Evolutionary conservation across 1,140 invertebrate species (phyloP), one percentile per base, ranked within the genome.

Genomic region (Battus philenor): DNA sequence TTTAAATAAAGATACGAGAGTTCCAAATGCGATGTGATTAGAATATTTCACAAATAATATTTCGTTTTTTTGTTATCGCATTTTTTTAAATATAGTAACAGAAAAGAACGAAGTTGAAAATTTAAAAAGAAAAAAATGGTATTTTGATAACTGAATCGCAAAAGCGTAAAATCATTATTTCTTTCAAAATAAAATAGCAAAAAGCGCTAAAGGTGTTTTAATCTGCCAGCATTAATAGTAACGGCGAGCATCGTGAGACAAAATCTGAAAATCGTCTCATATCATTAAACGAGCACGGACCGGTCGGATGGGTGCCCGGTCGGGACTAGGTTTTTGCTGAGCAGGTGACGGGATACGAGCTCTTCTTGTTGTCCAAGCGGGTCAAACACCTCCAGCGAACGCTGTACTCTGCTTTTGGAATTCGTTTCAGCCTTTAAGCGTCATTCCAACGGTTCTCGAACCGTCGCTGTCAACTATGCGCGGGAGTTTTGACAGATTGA

Each of bases 301-400:
- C 55, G 55, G 55, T 48, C 43, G 10, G 41, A 17, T 29, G 12
- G 22, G 33, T 34, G 20, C 33, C 13, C 5, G 4, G 38, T 4
- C 16, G 17, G 16, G 24, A 45, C 30, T 32, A 15, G 48, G 50
- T 59, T 59, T 59, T 59, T 59, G 50, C 52, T 15, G 43, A 30
- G 55, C 55, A 59, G 55, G 55, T 59, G 55, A 48, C 55, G 50
- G 55, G 55, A 59, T 50, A 11, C 27, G 20, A 10, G 41, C 34
- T 54, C 51, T 20, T 58, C 55, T 58, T 54, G 39, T 58, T 54
- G 47, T 54, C 22, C 31, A 20, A 32, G 24, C 20, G 50, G 50
- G 50, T 50, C 55, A 49, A 17, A 32, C 44, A 59, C 55, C 55
- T 49, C 50, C 31, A 39, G 38, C 36, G 55, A 52, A 51, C 49